Evolutionary conservation across 2,797 vertebrate species (phyloP), one percentile per base, ranked within the genome.

Genomic region (Thamnophis elegans): DNA sequence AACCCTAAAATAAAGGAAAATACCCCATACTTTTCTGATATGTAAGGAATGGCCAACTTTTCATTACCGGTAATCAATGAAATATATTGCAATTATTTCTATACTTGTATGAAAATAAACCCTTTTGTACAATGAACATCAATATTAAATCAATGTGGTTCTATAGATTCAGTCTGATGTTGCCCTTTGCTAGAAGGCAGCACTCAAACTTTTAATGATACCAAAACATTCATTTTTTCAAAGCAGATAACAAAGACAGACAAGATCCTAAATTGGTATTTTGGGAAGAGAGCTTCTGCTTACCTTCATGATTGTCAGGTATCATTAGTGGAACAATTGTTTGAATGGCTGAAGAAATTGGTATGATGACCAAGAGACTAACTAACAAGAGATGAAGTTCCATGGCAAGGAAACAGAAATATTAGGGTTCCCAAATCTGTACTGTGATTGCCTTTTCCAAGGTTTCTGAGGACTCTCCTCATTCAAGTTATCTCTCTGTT

Each of bases 301-400:
- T 93, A 96, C 90, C 94, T 92, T 94, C 68, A 87, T 85, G 87
- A 86, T 94, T 94, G n/a, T 85, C 90, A 87, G 62, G 60, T 62
- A 88, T 0, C 1, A 73, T 51, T 54, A 93, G 87, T 89, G 93
- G 90, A 58, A 89, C 22, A 53, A 87, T 55, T 87, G 87, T 92
- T 62, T 94, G 90, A 78, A 93, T 89, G 26, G 54, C 53, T 73
- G 32, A 53, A 78, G 91, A 92, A 85, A 68, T 11, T 42, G 93
- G 7, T 20, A 62, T 28, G 42, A 68, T 1, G 6, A 94, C 58
- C 36, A 96, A 54, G 56, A 95, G 89, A 65, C 47, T 88, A 91
- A 87, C 20, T 88, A 94, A 53, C 1, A 82, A 56, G 0, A 85
- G 47, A 0, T 5, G n/a, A 36, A 32, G 53, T 94, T 65, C 93